Percentiles rank a stretch among this genome's conserved stretches.
phyloP scores from a whole-genome alignment of 2,797 vertebrate genomes.

The Champsocephalus esox region DNA sequence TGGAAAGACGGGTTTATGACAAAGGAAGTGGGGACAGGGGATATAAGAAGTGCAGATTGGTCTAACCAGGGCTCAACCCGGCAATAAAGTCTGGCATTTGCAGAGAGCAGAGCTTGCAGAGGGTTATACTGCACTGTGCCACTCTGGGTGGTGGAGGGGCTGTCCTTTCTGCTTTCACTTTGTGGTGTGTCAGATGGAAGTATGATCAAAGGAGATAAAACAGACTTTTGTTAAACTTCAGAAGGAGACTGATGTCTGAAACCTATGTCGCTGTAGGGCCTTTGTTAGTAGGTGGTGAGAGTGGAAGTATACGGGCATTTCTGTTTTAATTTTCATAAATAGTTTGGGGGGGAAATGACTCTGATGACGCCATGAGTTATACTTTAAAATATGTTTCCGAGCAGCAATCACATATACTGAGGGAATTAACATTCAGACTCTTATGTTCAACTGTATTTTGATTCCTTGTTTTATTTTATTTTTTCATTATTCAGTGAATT shows the following conservation, averaged over 20 bases:
- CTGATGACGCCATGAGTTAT: neutral
- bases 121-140: conserved; percentile 48
- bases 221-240: conserved; percentile 59
- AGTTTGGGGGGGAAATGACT: neutral
- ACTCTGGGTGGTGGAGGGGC: conserved; percentile 53
- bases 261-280: conserved; percentile 24
- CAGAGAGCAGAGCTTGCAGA: conserved; percentile 61
- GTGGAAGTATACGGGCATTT: conserved; percentile 14
- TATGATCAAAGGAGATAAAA: conserved; percentile 73
- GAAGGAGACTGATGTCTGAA: conserved; percentile 41
- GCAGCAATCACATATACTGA: neutral
- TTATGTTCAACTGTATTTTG: neutral
- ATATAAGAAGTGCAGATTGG: conserved; percentile 73
- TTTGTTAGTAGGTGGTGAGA: conserved; percentile 18
- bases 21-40: conserved; percentile 47
- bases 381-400: neutral
- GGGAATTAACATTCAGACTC: neutral
- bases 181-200: conserved; percentile 67
- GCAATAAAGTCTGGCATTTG: conserved; percentile 85
- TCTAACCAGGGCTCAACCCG: conserved; percentile 70
- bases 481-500: neutral
- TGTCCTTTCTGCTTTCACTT: conserved; percentile 67
- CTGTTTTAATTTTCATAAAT: conserved; percentile 21
- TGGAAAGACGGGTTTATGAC: conserved; percentile 57
- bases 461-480: neutral